phyloP scores from a whole-genome alignment of 2,888 invertebrate genomes.

The Limnephilus auricula region DNA sequence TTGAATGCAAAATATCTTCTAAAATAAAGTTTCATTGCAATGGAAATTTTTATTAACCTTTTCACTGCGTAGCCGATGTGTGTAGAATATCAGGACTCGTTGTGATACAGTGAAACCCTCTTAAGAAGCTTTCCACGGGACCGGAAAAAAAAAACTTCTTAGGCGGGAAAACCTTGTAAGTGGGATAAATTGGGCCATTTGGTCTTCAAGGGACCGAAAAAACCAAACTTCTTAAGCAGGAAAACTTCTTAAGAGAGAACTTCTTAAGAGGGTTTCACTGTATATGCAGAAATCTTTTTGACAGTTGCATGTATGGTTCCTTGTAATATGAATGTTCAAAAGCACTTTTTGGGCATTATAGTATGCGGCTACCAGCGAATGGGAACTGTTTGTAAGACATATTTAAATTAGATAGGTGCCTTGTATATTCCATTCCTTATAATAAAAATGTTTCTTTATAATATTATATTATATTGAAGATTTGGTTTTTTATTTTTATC shows the following conservation, averaged over 20 bases:
- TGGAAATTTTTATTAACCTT: background rate
- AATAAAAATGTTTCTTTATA: background rate
- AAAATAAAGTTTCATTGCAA: background rate
- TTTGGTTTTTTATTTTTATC: background rate
- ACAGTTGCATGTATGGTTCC: background rate
- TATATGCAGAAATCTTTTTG: background rate
- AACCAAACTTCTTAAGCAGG: no score
- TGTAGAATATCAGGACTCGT: background rate
- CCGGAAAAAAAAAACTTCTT: no score
- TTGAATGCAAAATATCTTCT: background rate
- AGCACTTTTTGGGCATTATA: background rate
- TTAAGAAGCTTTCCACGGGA: no score
- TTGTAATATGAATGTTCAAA: background rate
- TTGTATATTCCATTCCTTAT: constrained; percentile 38
- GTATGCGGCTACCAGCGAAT: background rate
- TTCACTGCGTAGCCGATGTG: background rate
- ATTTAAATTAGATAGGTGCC: constrained; percentile 21
- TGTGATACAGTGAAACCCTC: no score
- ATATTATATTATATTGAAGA: background rate
- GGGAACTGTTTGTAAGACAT: background rate
- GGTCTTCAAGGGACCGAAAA: no score
- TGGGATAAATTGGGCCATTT: no score
- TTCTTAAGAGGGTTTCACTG: no score
- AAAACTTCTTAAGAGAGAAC: no score
- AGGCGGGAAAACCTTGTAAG: no score